Evolutionary conservation across 1,140 invertebrate species (phyloP), one percentile per base, ranked within the genome.

Genomic region (Cherax quadricarinatus): DNA sequence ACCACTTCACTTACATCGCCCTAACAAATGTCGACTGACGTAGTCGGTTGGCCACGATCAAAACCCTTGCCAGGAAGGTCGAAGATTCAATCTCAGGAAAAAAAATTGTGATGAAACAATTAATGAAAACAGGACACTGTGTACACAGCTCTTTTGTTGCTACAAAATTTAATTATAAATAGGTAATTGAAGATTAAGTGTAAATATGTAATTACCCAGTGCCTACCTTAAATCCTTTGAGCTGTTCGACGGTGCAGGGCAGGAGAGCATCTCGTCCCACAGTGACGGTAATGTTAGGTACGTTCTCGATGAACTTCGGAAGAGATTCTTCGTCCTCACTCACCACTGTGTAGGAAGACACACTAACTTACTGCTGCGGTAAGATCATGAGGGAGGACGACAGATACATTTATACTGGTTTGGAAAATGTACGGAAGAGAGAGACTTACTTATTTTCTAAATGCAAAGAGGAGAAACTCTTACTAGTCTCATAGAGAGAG

Each of bases 251-350:
- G 87, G 99, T 97, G 94, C 98, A 99, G 21, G 98, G 98, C 66
- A 99, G 96, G 4, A 98, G 95, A 14, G 98, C 98, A 94, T 98
- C 98, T 83, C 98, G 96, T 10, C 98, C 98, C n/a, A 98, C 97
- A 30, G 98, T 97, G 10, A 98, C 98, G 12, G 98, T 99, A 73
- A 99, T 97, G 95, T 99, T 99, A 57, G 97, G 97, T 94, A 99
- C 93, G 66, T 93, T 85, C 66, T 89, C 89, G n/a, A 92, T 73
- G 82, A 92, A 93, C 18, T 70, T 48, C 7, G 92, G 92, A 49
- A 92, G 80, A 3, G 88, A 62, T 10, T 80, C 75, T 3, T 81
- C 84, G 84, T 93, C 93, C 1, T 87, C 91, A 30, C 79, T 87
- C 30, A 70, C 62, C 24, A 80, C 89, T 93, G 92, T 30, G 30